Evolutionary conservation across 2,113 vertebrate genomes (phyloP), one percentile per base, ranked within the genome.

Genomic region (Nipponia nippon): DNA sequence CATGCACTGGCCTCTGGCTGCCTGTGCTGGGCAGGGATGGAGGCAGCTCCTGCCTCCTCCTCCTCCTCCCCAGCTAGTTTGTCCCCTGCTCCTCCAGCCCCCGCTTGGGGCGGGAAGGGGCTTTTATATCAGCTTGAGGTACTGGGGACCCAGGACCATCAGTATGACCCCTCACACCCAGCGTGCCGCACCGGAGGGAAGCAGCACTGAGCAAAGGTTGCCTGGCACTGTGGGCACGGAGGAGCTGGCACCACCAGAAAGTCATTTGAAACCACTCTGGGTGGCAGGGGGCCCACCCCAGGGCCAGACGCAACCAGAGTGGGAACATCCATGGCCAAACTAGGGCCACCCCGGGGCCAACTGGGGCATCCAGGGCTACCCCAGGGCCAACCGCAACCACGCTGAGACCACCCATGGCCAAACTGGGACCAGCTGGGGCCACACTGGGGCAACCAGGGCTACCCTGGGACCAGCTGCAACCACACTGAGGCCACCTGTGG

Each of bases 171-270:
- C 32, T 58, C 36, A 8, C 2, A 1, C 56, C 32, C 0, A 0
- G n/a, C 8, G 10, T 1, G 22, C 3, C 10, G 6, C 18, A 4
- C 16, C 0, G 0, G 29, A 19, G 67, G 20, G 52, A 71, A 36
- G 55, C 55, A 59, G 55, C 42, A 12, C 1, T 0, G 40, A 58
- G 63, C 62, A 32, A 21, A n/a, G 23, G 9, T 32, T 63, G 58
- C 36, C 53, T 3, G 6, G 50, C 53, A 40, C 32, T 1, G 0
- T 3, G 59, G 83, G 50, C 76, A 67, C 0, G 1, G 67, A 65
- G 72, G 25, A 40, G 49, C 18, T 56, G 75, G 49, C 16, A 58
- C 16, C 47, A 25, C 46, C 9, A 8, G 20, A 4, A 61, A 30
- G 46, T 23, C 16, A 16, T 15, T 11, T 58, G 42, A 30, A 89